Conservation (phyloP, 2,888 invertebrate genomes). For the Nomada hirtipes region DNA sequence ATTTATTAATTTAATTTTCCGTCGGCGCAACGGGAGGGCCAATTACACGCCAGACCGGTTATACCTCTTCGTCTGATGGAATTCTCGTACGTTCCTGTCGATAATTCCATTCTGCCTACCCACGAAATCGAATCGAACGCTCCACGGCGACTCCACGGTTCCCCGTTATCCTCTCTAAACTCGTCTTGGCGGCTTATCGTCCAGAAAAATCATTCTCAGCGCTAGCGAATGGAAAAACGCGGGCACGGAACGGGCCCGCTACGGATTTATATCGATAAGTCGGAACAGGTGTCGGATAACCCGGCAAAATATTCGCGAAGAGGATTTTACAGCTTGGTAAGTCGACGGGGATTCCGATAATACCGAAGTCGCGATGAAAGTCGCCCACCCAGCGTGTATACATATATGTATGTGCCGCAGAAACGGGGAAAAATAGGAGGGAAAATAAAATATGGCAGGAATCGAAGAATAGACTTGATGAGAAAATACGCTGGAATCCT, state of each 20-base stretch:
- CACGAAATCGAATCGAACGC: neutral
- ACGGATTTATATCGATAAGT: slow-evolving; percentile 60
- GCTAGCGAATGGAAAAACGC: neutral
- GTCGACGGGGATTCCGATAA: slow-evolving; percentile 49
- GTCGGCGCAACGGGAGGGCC: neutral
- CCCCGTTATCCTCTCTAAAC: neutral
- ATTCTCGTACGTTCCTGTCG: neutral
- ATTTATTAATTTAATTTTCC: slow-evolving; percentile 24
- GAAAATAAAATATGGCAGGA: slow-evolving; percentile 16
- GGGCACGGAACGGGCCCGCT: neutral
- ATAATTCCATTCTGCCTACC: neutral
- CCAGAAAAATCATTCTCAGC: slow-evolving; percentile 1
- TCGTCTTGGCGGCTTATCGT: neutral
- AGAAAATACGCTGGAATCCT: no score
- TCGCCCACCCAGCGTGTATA: neutral
- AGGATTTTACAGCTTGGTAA: slow-evolving; percentile 60
- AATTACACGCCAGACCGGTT: neutral
- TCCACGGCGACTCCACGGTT: neutral
- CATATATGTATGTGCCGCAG: neutral
- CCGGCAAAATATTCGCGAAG: slow-evolving; percentile 58
- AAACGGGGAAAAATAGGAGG: neutral
- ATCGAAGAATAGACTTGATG: neutral
- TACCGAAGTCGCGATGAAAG: slow-evolving; percentile 26
- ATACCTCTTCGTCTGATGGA: neutral
- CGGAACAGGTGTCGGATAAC: slow-evolving; percentile 61